Percentiles rank a stretch among this genome's conserved stretches.
Conservation (phyloP, 2,797 vertebrate genomes). For the Orientallactaga sibirica region DNA sequence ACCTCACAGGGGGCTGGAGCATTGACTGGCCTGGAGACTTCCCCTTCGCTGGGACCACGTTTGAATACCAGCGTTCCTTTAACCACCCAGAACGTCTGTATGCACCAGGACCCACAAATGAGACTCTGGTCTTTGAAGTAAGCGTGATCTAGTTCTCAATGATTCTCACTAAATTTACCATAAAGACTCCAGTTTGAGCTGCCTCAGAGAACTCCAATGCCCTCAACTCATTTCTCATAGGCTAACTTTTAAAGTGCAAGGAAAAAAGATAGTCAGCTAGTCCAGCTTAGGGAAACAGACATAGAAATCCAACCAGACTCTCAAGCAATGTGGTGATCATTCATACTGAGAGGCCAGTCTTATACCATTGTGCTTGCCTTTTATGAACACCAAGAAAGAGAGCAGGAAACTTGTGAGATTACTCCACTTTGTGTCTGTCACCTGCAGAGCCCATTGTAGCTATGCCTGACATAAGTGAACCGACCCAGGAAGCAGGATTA, state of each 20-base stretch:
- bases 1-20: slow-evolving; percentile 96
- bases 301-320: not conserved
- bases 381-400: not conserved
- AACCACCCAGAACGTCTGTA: slow-evolving; percentile 94
- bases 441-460: not conserved
- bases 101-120: slow-evolving; percentile 95
- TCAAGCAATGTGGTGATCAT: not conserved
- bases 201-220: not conserved
- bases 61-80: slow-evolving; percentile 95
- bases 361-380: not conserved
- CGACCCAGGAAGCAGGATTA: not conserved
- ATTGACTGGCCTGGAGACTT: slow-evolving; percentile 98
- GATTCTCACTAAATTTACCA: slow-evolving; percentile 83
- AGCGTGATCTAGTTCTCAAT: slow-evolving; percentile 86
- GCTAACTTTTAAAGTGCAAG: not conserved
- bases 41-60: slow-evolving; percentile 93
- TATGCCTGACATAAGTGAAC: fast-evolving
- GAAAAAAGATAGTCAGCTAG: not conserved
- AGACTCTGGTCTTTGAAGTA: slow-evolving; percentile 98
- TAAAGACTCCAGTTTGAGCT: slow-evolving; percentile 72
- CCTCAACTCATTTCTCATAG: not conserved
- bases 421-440: not conserved
- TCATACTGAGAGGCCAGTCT: not conserved
- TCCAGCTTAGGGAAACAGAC: not conserved
- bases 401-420: not conserved